A percentile compares a stretch with the other conserved stretches of the same genome.
These are phyloP conservation scores for Galleria mellonella DNA, from an alignment of 1,140 invertebrate genomes.

Conservation along the genomic window DNA sequence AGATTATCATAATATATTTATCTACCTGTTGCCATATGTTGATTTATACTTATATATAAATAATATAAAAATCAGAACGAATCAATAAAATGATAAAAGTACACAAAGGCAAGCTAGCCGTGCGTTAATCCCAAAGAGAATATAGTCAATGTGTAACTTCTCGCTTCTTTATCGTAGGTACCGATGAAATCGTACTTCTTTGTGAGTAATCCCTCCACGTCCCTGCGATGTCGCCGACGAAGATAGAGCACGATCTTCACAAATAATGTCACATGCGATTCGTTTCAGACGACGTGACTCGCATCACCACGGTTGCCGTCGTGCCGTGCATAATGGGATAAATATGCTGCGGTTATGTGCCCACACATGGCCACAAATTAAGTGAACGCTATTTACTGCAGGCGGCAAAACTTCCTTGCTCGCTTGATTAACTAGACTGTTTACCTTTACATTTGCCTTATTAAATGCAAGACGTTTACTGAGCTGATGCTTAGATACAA, in stretches of 20 bases:
- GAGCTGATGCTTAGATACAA: constrained; percentile 2
- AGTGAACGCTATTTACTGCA: constrained; percentile 63
- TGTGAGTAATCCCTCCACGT: constrained; percentile 72
- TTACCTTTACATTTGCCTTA: constrained; percentile 28
- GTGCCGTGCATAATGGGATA: constrained; percentile 72
- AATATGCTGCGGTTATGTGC: constrained; percentile 68
- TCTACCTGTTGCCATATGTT: too few species aligned
- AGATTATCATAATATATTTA: too few species aligned
- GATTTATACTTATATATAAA: too few species aligned
- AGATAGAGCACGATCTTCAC: constrained; percentile 74
- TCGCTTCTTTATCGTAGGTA: constrained; percentile 61
- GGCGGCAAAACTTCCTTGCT: constrained; percentile 48
- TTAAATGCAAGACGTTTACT: constrained; percentile 27
- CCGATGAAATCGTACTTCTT: constrained; percentile 72
- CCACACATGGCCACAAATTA: constrained; percentile 69
- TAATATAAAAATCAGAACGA: constrained; percentile 1
- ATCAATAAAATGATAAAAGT: constrained; percentile 3
- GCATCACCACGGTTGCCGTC: constrained; percentile 56
- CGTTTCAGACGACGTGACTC: constrained; percentile 70
- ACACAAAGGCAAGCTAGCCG: constrained; percentile 32
- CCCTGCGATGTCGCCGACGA: constrained; percentile 65
- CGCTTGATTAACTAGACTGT: constrained; percentile 59
- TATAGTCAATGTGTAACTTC: constrained; percentile 56
- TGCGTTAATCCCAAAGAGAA: constrained; percentile 61
- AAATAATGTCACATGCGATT: constrained; percentile 75